Conservation (phyloP, 2,888 invertebrate species). For the Holacanthella duospinosa region DNA sequence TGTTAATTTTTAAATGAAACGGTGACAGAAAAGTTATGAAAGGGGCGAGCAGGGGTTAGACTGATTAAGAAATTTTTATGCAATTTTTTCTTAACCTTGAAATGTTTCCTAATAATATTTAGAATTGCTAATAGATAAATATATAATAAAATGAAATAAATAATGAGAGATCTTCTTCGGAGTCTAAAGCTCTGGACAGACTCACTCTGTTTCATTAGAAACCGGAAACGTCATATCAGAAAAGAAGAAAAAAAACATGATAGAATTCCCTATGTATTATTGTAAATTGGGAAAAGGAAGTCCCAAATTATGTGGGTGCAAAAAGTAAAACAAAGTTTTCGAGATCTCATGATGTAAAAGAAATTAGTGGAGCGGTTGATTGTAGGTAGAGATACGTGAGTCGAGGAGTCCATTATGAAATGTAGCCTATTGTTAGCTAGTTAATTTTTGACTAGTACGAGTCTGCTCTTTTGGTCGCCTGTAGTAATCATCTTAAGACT, state of each 20-base stretch:
- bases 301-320: slow-evolving; percentile 37
- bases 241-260: not conserved
- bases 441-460: not conserved
- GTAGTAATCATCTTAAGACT: not conserved
- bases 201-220: not conserved
- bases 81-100: too few species aligned
- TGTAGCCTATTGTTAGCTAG: not conserved
- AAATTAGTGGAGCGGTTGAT: not conserved
- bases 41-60: too few species aligned
- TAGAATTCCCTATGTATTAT: slow-evolving; percentile 14
- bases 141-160: too few species aligned
- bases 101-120: too few species aligned
- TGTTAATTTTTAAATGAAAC: too few species aligned
- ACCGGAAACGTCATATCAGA: slow-evolving; percentile 32
- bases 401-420: not conserved
- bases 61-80: too few species aligned
- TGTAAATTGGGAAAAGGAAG: slow-evolving; percentile 35
- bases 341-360: slow-evolving; percentile 18
- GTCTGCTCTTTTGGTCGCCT: not conserved
- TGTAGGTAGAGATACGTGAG: not conserved
- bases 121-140: too few species aligned
- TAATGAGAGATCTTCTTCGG: too few species aligned
- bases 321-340: slow-evolving; percentile 30
- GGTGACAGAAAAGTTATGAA: too few species aligned
- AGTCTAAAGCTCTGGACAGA: too few species aligned